These are phyloP conservation scores for Ceratina japonica DNA, from an alignment of 1,140 invertebrate species.

Conservation along the genomic window DNA sequence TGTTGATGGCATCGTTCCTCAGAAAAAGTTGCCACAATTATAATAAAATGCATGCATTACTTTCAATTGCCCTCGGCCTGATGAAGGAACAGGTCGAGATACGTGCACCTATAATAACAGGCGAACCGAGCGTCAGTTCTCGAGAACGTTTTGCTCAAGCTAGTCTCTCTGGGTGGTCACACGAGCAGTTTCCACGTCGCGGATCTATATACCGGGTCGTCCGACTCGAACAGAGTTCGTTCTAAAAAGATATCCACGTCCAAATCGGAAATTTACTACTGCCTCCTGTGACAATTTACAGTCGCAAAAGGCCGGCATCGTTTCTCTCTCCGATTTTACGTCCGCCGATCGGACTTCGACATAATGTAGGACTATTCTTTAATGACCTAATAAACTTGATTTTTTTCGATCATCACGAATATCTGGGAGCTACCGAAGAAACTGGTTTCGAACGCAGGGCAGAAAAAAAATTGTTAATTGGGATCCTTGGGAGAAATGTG, in stretches of 20 bases:
- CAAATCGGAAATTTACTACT: too few species aligned
- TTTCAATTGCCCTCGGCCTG: constrained; percentile 31
- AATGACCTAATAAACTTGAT: not conserved
- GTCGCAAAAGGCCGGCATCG: too few species aligned
- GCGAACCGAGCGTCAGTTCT: constrained; percentile 29
- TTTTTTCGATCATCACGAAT: not conserved
- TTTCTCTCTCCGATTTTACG: too few species aligned
- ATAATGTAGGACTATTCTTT: too few species aligned
- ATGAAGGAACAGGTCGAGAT: not conserved
- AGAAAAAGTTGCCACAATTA: not conserved
- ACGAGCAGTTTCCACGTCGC: constrained; percentile 37
- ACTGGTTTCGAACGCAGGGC: constrained; percentile 19
- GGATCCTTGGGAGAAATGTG: constrained; percentile 14
- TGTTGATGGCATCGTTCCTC: not conserved
- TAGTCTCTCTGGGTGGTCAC: constrained; percentile 42
- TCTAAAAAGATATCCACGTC: not conserved
- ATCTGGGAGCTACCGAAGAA: constrained; percentile 1
- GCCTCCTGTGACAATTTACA: too few species aligned
- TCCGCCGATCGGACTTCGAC: not conserved
- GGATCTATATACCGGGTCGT: constrained; percentile 21
- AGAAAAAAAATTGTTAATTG: constrained; percentile 48
- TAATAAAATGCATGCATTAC: constrained; percentile 30
- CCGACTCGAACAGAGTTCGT: constrained; percentile 8
- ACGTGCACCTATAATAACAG: constrained; percentile 33
- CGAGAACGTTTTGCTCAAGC: constrained; percentile 38